A percentile compares a stretch with the other conserved stretches of the same genome.
These are phyloP conservation scores for Ictalurus punctatus DNA, from an alignment of 2,113 vertebrate genomes.

Conservation along the genomic window DNA sequence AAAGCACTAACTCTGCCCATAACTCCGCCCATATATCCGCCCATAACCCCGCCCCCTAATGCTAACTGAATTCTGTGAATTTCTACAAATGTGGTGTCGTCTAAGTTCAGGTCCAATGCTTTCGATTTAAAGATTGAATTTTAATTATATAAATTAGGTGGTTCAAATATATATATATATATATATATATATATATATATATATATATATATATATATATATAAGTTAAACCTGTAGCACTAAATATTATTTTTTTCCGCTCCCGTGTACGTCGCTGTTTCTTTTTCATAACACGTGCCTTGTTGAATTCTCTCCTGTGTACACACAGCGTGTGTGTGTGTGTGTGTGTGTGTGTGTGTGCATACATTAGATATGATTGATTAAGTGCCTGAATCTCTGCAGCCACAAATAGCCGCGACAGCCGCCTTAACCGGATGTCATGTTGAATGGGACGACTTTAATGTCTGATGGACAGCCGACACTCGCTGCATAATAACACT, in stretches of 20 bases:
- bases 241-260: not conserved
- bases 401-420: conserved; percentile 37
- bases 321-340: not conserved
- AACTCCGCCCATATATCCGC: not conserved
- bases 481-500: conserved; percentile 60
- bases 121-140: not conserved
- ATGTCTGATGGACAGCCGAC: conserved; percentile 9
- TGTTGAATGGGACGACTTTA: conserved; percentile 39
- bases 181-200: too few species aligned
- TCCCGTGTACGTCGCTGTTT: not conserved
- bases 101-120: too few species aligned
- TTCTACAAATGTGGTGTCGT: too few species aligned
- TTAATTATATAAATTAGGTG: not conserved
- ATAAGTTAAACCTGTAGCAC: not conserved
- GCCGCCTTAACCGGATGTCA: conserved; percentile 39
- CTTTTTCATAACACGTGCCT: not conserved
- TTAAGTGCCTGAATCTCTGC: conserved; percentile 40
- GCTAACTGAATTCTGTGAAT: not conserved
- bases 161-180: too few species aligned
- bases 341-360: not conserved
- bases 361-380: not conserved
- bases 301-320: not conserved
- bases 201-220: too few species aligned
- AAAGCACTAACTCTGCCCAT: not conserved
- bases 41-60: not conserved